Evolutionary conservation across 2,113 vertebrate genomes (phyloP).

Genomic region (Azemiops feae): DNA sequence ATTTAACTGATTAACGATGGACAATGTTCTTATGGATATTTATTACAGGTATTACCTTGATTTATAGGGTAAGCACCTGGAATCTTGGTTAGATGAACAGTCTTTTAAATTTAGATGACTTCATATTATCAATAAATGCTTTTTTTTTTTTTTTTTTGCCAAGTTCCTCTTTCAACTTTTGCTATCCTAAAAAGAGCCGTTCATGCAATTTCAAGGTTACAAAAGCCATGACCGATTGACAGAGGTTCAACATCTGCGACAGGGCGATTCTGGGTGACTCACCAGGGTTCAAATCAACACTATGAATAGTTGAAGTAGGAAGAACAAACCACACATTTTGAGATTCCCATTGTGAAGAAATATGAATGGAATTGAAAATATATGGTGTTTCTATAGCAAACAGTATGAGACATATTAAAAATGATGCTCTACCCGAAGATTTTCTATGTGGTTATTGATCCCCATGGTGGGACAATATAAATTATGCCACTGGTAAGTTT

Average conservation of each 20-base stretch:
- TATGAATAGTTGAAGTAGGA: too few relatives aligned
- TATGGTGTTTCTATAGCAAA: neutral
- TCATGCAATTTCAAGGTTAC: too few relatives aligned
- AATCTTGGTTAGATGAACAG: neutral
- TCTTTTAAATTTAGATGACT: neutral
- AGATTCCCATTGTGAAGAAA: too few relatives aligned
- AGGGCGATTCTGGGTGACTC: too few relatives aligned
- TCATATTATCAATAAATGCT: neutral
- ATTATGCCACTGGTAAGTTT: neutral
- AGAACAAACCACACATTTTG: too few relatives aligned
- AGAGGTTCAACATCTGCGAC: too few relatives aligned
- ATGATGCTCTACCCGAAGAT: neutral
- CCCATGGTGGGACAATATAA: neutral
- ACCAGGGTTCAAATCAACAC: too few relatives aligned
- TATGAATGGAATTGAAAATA: too few relatives aligned
- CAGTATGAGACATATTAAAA: neutral
- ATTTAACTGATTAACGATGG: neutral
- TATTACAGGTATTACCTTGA: neutral
- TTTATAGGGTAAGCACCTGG: neutral
- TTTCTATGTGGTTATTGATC: neutral
- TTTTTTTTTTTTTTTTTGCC: too few relatives aligned
- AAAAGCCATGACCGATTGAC: too few relatives aligned
- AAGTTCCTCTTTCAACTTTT: too few relatives aligned
- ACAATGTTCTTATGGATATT: neutral
- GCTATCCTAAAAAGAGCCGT: too few relatives aligned